phyloP scores from a whole-genome alignment of 2,888 invertebrate genomes.

The Calliopum simillimum region DNA sequence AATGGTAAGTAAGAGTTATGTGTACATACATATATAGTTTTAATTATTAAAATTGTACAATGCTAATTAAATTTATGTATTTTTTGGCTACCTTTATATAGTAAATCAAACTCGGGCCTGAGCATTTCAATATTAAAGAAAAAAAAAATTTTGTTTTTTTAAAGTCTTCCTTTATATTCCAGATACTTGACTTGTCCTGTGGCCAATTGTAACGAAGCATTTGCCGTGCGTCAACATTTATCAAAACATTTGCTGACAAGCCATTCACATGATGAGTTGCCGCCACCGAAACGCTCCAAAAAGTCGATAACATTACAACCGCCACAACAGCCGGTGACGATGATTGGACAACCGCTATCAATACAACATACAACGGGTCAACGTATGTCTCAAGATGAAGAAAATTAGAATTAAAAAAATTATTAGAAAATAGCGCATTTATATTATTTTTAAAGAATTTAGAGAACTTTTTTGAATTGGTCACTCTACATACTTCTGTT shows the following conservation, averaged over 20 bases:
- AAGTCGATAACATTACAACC: conserved; percentile 60
- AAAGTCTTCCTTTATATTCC: conserved; percentile 17
- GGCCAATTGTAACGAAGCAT: conserved; percentile 66
- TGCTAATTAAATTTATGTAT: no score
- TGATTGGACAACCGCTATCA: conserved; percentile 65
- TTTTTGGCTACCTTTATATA: no score
- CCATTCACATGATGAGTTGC: conserved; percentile 66
- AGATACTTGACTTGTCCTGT: conserved; percentile 67
- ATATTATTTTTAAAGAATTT: no score
- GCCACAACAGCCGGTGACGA: conserved; percentile 63
- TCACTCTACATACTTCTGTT: no score
- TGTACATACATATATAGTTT: no score
- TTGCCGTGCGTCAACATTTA: conserved; percentile 67
- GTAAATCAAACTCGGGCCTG: no score
- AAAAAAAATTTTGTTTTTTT: background rate
- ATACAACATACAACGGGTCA: conserved; percentile 65
- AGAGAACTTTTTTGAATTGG: no score
- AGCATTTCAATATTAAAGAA: no score
- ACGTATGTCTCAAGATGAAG: conserved; percentile 54
- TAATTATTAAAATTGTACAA: no score
- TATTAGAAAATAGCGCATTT: no score
- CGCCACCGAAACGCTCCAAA: conserved; percentile 66
- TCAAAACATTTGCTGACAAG: conserved; percentile 67
- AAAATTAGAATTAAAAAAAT: no score
- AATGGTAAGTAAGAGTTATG: no score